Evolutionary conservation across 2,113 vertebrate species (phyloP).

Genomic region (Mandrillus leucophaeus): DNA sequence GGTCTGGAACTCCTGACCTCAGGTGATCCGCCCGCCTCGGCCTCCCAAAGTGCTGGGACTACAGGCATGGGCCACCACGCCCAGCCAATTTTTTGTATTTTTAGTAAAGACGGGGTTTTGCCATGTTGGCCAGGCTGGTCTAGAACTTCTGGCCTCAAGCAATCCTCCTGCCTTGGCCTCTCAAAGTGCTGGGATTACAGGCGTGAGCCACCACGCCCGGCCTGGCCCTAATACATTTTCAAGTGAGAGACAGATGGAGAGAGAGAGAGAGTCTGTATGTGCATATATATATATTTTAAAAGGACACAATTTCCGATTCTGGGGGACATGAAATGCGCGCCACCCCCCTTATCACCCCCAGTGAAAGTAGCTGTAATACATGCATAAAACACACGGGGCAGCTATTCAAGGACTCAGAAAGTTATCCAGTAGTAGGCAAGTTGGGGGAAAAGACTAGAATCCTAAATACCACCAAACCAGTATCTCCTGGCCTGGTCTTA

Average conservation of each 20-base stretch:
- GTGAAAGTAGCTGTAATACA: neutral
- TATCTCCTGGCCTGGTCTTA: neutral
- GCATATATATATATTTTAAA: neutral
- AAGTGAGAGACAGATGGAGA: neutral
- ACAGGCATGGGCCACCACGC: rapidly evolving
- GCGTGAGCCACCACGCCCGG: neutral
- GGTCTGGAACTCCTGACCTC: neutral
- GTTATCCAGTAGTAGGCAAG: neutral
- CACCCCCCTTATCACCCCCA: neutral
- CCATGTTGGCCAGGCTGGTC: neutral
- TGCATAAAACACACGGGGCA: rapidly evolving
- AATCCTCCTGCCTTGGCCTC: neutral
- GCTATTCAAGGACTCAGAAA: neutral
- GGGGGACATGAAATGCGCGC: rapidly evolving
- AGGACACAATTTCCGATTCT: neutral
- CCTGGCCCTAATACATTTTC: neutral
- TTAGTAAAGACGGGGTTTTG: neutral
- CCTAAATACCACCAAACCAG: neutral
- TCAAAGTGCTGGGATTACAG: neutral
- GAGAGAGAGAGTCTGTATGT: neutral
- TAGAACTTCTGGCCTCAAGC: neutral
- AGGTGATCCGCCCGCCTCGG: neutral
- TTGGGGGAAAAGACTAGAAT: neutral
- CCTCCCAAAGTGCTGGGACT: neutral
- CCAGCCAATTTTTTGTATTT: neutral